Evolutionary conservation across 2,797 vertebrate species (phyloP).

Genomic region (Cyclura pinguis): DNA sequence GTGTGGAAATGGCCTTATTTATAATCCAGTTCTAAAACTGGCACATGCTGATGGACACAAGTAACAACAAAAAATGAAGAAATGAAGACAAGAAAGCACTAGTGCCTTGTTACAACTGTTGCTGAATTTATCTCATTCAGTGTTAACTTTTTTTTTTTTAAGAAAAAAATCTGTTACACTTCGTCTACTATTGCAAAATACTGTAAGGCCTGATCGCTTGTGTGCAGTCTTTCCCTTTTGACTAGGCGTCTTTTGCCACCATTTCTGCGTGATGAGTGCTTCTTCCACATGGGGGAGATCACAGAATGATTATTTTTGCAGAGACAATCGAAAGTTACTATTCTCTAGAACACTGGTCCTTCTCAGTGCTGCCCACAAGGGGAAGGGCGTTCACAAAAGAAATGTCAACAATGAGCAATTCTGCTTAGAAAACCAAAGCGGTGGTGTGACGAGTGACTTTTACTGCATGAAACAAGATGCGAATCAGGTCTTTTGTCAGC

Average conservation of each 20-base stretch:
- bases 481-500: background rate
- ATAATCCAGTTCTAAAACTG: background rate
- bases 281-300: background rate
- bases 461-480: background rate
- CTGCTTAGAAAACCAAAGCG: background rate
- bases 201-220: background rate
- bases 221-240: background rate
- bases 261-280: background rate
- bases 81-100: background rate
- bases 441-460: background rate
- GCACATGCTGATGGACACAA: background rate
- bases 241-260: background rate
- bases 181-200: constrained; percentile 14
- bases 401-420: background rate
- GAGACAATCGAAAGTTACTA: background rate
- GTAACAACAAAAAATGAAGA: background rate
- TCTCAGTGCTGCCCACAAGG: background rate
- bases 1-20: background rate
- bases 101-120: background rate
- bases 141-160: background rate
- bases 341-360: background rate
- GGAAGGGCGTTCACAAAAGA: background rate
- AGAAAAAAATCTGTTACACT: background rate
- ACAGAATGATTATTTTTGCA: background rate
- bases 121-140: background rate